These are phyloP conservation scores for Machimus atricapillus DNA, from an alignment of 2,888 invertebrate species.

Conservation along the genomic window DNA sequence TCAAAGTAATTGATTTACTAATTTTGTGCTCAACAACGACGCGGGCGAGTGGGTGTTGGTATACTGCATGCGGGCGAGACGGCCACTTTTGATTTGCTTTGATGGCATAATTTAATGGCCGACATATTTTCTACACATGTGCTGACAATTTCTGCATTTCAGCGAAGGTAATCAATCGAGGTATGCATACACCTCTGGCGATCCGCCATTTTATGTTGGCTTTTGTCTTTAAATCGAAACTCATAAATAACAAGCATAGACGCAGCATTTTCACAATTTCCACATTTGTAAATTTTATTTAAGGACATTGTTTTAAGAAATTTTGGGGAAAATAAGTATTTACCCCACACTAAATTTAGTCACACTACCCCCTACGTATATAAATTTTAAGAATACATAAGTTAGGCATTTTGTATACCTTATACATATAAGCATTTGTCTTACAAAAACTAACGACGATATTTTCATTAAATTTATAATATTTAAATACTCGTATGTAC, in stretches of 20 bases:
- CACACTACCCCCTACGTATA: too few species aligned
- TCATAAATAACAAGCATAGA: background rate
- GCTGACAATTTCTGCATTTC: background rate
- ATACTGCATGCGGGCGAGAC: background rate
- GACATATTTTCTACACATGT: background rate
- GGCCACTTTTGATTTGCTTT: background rate
- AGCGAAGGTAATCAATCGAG: background rate
- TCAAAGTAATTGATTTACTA: constrained; percentile 15
- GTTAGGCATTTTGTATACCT: too few species aligned
- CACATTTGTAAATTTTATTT: too few species aligned
- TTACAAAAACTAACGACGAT: too few species aligned
- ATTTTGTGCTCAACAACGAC: background rate
- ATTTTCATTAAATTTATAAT: too few species aligned
- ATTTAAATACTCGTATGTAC: too few species aligned
- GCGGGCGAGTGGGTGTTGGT: background rate
- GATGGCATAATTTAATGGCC: background rate
- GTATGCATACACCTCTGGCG: background rate
- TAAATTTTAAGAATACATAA: too few species aligned
- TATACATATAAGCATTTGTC: too few species aligned
- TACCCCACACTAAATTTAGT: too few species aligned
- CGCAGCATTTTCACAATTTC: too few species aligned
- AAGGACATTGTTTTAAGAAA: too few species aligned
- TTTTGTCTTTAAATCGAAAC: background rate
- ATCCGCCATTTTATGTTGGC: background rate
- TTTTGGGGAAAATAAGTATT: too few species aligned